Evolutionary conservation across 92 coral and sea anemone genomes (phyloP), one percentile per base, ranked within the genome.

Genomic region (Diadumene lineata): DNA sequence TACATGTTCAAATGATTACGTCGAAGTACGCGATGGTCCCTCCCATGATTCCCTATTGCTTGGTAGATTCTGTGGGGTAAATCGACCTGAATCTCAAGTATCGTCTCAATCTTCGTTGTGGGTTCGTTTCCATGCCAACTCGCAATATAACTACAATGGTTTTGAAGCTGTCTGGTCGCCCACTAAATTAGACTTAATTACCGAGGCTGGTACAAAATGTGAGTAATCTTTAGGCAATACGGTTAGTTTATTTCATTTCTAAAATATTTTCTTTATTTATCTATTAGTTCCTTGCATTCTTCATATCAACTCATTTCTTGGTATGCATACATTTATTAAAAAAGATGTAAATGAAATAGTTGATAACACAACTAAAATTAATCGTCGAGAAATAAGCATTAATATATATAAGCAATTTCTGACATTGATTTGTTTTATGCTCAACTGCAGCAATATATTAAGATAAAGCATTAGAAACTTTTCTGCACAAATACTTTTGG

Each of bases 1-100:
- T 0, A 70, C 77, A 61, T 86, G 88, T 61, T n/a, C 34, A 7
- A 68, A 79, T 11, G 92, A 90, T 66, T 90, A 62, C 46, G 84
- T 90, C 31, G 75, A 80, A 34, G 66, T 90, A n/a, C 81, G 89
- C 24, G 97, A 90, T 48, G 97, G 97, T 15, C 81, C 60, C 8
- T 73, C 82, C 18, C 60, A 64, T 30, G 43, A 62, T 46, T 84
- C 92, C 0, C 77, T 81, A 21, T 64, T 60, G 22, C 76, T 90
- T 15, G 97, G 82, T 9, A 76, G 72, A 70, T 81, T 80, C 30
- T 90, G 97, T 63, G 97, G 97, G 23, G 62, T 81, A 0, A 31
- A 24, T 17, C 56, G 43, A 19, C 89, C 97, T 0, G 46, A 74
- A 50, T 23, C 74, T 23, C 48, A 77, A 43, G 75, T 62, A 29